These are phyloP conservation scores for Gorsachius goisagi DNA, from an alignment of 2,113 vertebrate genomes.

Conservation along the genomic window DNA sequence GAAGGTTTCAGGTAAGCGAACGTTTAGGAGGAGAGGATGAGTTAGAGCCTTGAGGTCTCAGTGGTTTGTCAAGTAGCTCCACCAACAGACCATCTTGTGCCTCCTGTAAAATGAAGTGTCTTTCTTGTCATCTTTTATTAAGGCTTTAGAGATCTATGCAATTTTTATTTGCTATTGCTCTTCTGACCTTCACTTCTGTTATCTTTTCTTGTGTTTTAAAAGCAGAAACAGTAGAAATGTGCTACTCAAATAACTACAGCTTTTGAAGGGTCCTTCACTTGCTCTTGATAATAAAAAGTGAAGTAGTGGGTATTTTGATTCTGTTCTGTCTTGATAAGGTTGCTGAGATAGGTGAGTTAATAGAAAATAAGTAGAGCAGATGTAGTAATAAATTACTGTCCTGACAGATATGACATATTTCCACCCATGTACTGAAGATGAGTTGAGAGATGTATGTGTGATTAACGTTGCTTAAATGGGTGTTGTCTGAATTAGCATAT, in stretches of 20 bases:
- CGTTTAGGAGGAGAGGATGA: not conserved
- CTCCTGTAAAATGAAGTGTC: not conserved
- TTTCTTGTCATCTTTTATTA: not conserved
- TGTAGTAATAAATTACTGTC: constrained; percentile 15
- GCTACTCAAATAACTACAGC: not conserved
- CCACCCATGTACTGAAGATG: constrained; percentile 32
- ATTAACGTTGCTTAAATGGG: constrained; percentile 22
- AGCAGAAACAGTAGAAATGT: not conserved
- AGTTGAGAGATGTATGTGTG: constrained; percentile 11
- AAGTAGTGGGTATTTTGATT: not conserved
- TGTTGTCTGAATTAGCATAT: constrained; percentile 27
- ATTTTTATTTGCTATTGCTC: not conserved
- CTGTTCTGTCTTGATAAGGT: not conserved
- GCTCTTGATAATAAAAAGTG: not conserved
- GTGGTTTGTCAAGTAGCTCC: not conserved
- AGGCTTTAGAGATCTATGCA: not conserved
- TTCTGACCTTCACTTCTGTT: not conserved
- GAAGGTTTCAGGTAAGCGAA: not conserved
- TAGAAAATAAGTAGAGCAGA: constrained; percentile 15
- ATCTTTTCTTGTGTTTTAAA: not conserved
- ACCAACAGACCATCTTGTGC: not conserved
- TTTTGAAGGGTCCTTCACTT: not conserved
- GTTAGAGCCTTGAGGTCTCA: not conserved
- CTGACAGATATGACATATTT: not conserved
- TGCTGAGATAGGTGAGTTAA: constrained; percentile 16